Conservation (phyloP, 2,113 vertebrate species). For the Dicerorhinus sumatrensis region DNA sequence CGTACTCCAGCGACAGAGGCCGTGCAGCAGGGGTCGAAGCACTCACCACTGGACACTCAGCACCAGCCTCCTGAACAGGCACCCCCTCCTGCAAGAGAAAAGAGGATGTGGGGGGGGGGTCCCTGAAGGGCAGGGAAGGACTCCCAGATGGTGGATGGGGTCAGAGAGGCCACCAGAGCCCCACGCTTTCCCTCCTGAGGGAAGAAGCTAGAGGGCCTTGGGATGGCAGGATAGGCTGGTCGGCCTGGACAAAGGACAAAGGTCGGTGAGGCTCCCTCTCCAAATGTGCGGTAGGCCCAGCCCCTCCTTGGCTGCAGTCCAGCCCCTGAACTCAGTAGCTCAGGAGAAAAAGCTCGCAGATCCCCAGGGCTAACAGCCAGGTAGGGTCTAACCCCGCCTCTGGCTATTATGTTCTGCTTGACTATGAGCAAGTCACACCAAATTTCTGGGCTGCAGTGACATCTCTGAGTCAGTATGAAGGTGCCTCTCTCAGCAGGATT, state of each 20-base stretch:
- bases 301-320: background rate
- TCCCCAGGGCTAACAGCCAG: background rate
- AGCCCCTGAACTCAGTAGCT: background rate
- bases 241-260: background rate
- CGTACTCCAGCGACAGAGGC: background rate
- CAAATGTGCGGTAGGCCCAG: background rate
- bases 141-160: background rate
- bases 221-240: too few species aligned
- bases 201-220: background rate
- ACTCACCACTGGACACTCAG: background rate
- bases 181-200: background rate
- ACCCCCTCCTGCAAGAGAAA: background rate
- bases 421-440: background rate
- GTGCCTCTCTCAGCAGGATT: background rate
- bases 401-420: background rate
- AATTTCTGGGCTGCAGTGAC: background rate
- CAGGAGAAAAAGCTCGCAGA: background rate
- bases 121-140: background rate
- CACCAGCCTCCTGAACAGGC: background rate
- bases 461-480: background rate
- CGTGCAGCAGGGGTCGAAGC: rapidly evolving
- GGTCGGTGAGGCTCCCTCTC: background rate
- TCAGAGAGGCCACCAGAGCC: background rate
- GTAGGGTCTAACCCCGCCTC: background rate
- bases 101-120: background rate